These are phyloP conservation scores for Aphaenogaster rudis DNA, from an alignment of 1,140 invertebrate genomes.

Conservation along the genomic window DNA sequence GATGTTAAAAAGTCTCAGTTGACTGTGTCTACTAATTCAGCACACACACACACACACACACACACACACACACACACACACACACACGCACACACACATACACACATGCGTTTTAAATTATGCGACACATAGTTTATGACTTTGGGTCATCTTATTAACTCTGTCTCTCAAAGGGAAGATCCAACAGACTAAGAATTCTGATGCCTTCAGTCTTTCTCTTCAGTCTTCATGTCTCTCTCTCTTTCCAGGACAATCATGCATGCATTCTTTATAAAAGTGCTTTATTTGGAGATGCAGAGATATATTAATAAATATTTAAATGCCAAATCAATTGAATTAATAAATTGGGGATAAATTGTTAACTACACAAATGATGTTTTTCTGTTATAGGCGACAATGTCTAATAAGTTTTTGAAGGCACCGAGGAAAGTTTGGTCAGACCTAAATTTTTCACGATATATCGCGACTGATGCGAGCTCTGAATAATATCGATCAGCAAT, in stretches of 20 bases:
- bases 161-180: not conserved
- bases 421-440: not conserved
- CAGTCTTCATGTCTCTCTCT: not conserved
- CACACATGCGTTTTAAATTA: not conserved
- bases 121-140: not conserved
- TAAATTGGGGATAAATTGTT: too few species aligned
- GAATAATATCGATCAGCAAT: constrained; percentile 38
- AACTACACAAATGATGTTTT: not conserved
- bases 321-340: not conserved
- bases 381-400: not conserved
- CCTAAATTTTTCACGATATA: constrained; percentile 28
- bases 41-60: too few species aligned
- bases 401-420: not conserved
- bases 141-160: constrained; percentile 29
- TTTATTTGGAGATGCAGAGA: not conserved
- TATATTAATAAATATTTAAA: constrained; percentile 1
- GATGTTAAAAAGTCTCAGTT: not conserved
- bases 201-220: too few species aligned
- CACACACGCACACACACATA: not conserved
- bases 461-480: not conserved
- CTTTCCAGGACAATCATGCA: not conserved
- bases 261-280: not conserved
- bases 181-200: constrained; percentile 1
- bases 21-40: not conserved
- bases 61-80: too few species aligned